Percentiles rank a stretch among this genome's conserved stretches.
Conservation (phyloP, 2,888 invertebrate genomes). For the Apodemia zela region DNA sequence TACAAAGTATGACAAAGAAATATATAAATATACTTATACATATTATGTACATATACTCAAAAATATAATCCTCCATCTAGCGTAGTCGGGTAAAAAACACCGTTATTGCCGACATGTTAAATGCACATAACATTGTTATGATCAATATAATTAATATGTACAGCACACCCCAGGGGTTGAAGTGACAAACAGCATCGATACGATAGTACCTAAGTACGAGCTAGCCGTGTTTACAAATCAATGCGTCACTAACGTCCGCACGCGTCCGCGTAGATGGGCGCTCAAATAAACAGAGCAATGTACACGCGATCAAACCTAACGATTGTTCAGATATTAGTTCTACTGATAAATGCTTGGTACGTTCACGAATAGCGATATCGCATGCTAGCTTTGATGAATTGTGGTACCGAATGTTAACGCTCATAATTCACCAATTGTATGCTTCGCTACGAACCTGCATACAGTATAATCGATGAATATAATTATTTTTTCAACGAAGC, state of each 20-base stretch:
- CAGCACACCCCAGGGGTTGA: constrained; percentile 23
- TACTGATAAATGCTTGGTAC: constrained; percentile 53
- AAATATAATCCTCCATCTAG: too few relatives aligned
- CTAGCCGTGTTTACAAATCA: constrained; percentile 47
- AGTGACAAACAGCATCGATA: constrained; percentile 31
- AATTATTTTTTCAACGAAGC: constrained; percentile 11
- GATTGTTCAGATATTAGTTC: constrained; percentile 64
- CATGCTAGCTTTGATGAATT: constrained; percentile 57
- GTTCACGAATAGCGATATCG: constrained; percentile 52
- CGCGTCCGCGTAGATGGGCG: constrained; percentile 39
- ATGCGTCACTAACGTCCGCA: constrained; percentile 35
- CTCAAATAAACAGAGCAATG: constrained; percentile 39
- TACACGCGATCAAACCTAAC: constrained; percentile 45
- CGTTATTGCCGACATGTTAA: too few relatives aligned
- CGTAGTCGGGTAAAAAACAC: too few relatives aligned
- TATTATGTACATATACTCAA: too few relatives aligned
- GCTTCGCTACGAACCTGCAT: constrained; percentile 29
- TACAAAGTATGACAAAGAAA: too few relatives aligned
- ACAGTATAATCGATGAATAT: constrained; percentile 20
- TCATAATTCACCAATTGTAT: constrained; percentile 40
- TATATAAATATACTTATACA: too few relatives aligned
- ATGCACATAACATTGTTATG: too few relatives aligned
- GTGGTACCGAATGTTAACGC: constrained; percentile 46
- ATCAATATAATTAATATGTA: constrained; percentile 22
- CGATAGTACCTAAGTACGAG: constrained; percentile 33